A percentile compares a stretch with the other conserved stretches of the same genome.
These are phyloP conservation scores for Chaenogobius annularis DNA, from an alignment of 2,113 vertebrate genomes.

Conservation along the genomic window DNA sequence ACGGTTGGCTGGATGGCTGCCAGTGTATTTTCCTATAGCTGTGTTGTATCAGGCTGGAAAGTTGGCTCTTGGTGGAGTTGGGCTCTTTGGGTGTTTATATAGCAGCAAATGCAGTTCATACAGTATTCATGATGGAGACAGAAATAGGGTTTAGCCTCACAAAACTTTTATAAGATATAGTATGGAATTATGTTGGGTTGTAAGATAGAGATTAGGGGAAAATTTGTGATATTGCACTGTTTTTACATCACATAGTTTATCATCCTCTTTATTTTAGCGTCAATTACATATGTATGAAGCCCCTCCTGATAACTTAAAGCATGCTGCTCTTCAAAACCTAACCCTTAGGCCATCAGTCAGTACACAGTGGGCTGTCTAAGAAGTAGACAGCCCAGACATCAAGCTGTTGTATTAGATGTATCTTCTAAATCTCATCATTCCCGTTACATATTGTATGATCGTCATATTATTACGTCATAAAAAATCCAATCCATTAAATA, in stretches of 20 bases:
- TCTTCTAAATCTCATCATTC: neutral
- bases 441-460: neutral
- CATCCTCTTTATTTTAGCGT: neutral
- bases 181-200: slow-evolving; percentile 17
- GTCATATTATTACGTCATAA: too few species aligned
- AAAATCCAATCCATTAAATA: too few species aligned
- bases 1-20: slow-evolving; percentile 51
- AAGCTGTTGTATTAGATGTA: neutral
- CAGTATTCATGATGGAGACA: slow-evolving; percentile 70
- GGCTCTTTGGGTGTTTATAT: slow-evolving; percentile 64
- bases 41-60: slow-evolving; percentile 60
- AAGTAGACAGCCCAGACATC: neutral
- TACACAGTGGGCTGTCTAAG: neutral
- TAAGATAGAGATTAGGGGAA: slow-evolving; percentile 9
- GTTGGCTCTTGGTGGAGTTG: slow-evolving; percentile 54
- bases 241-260: neutral
- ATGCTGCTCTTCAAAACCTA: neutral
- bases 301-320: neutral
- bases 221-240: neutral
- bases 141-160: slow-evolving; percentile 63
- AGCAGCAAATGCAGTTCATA: slow-evolving; percentile 64
- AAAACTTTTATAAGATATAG: slow-evolving; percentile 58
- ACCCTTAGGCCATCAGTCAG: neutral
- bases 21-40: slow-evolving; percentile 66
- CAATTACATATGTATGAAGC: neutral